phyloP scores from a whole-genome alignment of 2,113 vertebrate genomes.

The Paramisgurnus dabryanus region DNA sequence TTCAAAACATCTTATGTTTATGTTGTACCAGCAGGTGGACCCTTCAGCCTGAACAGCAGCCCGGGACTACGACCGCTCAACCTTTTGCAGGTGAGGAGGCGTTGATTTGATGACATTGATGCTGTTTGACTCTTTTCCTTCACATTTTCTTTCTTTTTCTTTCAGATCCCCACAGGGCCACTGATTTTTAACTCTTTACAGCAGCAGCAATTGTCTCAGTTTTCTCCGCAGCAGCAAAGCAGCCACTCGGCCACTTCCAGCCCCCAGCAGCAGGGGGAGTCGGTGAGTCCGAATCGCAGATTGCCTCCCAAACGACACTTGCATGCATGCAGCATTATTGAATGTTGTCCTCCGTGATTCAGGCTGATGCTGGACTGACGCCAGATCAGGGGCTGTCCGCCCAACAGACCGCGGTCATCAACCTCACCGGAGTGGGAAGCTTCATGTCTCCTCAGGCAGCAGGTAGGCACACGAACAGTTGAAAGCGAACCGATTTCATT shows the following conservation, averaged over 20 bases:
- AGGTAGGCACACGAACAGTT: constrained; percentile 60
- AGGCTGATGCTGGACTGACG: constrained; percentile 83
- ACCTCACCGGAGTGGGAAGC: constrained; percentile 86
- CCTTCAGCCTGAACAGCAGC: constrained; percentile 90
- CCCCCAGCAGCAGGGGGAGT: constrained; percentile 82
- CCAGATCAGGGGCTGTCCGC: constrained; percentile 87
- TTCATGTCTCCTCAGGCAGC: constrained; percentile 90
- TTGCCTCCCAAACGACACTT: not conserved
- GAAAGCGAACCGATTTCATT: not conserved
- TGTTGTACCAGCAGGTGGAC: constrained; percentile 82
- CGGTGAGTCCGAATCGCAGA: constrained; percentile 64
- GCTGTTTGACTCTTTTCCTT: not conserved
- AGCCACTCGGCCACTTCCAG: constrained; percentile 80
- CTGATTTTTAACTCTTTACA: constrained; percentile 89
- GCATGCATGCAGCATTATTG: not conserved
- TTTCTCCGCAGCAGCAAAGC: constrained; percentile 76
- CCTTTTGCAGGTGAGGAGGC: constrained; percentile 88
- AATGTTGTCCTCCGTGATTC: constrained; percentile 59
- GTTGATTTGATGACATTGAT: not conserved
- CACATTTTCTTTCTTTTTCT: not conserved
- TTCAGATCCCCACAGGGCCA: constrained; percentile 82
- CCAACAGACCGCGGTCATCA: constrained; percentile 93
- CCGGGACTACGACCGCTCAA: constrained; percentile 89
- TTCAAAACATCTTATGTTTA: constrained; percentile 12
- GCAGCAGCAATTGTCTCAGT: constrained; percentile 83